Conservation (phyloP, 64 coral and sea anemone genomes). For the Montipora foliosa region DNA sequence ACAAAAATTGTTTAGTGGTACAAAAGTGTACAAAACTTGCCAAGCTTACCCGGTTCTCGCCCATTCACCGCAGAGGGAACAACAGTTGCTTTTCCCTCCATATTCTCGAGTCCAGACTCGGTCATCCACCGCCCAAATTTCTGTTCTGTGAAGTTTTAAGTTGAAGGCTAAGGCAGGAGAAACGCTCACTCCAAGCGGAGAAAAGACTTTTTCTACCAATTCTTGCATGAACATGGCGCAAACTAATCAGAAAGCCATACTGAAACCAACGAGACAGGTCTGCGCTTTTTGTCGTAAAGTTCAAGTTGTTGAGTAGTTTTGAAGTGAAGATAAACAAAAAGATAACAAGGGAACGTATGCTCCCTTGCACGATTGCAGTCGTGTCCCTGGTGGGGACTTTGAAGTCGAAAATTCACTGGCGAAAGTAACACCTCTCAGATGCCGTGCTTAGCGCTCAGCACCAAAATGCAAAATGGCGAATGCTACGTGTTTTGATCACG, state of each 20-base stretch:
- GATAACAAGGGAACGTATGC: constrained; percentile 88
- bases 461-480: constrained; percentile 82
- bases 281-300: constrained; percentile 56
- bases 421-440: constrained; percentile 55
- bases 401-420: neutral
- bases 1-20: too few species aligned
- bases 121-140: constrained; percentile 79
- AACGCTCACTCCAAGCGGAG: constrained; percentile 91
- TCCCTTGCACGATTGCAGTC: constrained; percentile 47
- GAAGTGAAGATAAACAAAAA: constrained; percentile 49
- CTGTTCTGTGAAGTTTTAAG: constrained; percentile 51
- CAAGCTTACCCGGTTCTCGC: constrained; percentile 34
- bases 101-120: constrained; percentile 53
- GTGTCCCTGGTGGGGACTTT: constrained; percentile 70
- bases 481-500: constrained; percentile 50
- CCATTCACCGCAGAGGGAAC: constrained; percentile 31
- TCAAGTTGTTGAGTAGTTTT: constrained; percentile 47
- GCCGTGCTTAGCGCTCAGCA: constrained; percentile 91
- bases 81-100: constrained; percentile 60
- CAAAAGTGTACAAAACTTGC: neutral
- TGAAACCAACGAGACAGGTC: constrained; percentile 50
- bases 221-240: constrained; percentile 93
- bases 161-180: constrained; percentile 51
- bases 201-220: constrained; percentile 78
- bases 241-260: constrained; percentile 84